These are phyloP conservation scores for Echiichthys vipera DNA, from an alignment of 2,797 vertebrate genomes.

Conservation along the genomic window DNA sequence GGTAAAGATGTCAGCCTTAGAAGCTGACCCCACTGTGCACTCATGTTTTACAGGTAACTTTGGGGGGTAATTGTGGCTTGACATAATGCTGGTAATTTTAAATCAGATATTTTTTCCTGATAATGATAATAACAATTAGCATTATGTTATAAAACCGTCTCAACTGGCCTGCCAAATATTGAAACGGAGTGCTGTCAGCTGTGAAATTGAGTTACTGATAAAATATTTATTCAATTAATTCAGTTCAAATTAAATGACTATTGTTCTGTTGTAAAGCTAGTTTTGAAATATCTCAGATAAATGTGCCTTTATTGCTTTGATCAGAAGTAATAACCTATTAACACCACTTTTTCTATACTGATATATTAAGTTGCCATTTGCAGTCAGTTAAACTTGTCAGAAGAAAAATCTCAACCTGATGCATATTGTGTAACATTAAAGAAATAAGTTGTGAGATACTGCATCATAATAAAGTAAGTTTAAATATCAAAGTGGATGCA, in stretches of 20 bases:
- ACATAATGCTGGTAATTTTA: constrained; percentile 14
- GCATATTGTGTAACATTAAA: background rate
- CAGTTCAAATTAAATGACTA: constrained; percentile 18
- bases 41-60: constrained; percentile 53
- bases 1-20: constrained; percentile 46
- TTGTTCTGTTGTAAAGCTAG: constrained; percentile 9
- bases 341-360: background rate
- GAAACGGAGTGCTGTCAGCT: background rate
- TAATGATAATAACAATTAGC: no score
- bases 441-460: background rate
- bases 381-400: constrained; percentile 1
- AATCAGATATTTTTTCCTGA: no score
- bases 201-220: constrained; percentile 28
- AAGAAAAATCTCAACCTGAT: background rate
- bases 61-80: constrained; percentile 6
- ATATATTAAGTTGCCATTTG: background rate
- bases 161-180: background rate
- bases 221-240: constrained; percentile 4
- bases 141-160: constrained; percentile 3
- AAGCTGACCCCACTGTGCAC: constrained; percentile 52
- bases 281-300: constrained; percentile 16
- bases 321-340: background rate
- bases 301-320: background rate
- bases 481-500: constrained; percentile 1
- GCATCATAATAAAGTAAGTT: background rate